A percentile compares a stretch with the other conserved stretches of the same genome.
These are phyloP conservation scores for Bombylius discolor DNA, from an alignment of 2,888 invertebrate species.

Conservation along the genomic window DNA sequence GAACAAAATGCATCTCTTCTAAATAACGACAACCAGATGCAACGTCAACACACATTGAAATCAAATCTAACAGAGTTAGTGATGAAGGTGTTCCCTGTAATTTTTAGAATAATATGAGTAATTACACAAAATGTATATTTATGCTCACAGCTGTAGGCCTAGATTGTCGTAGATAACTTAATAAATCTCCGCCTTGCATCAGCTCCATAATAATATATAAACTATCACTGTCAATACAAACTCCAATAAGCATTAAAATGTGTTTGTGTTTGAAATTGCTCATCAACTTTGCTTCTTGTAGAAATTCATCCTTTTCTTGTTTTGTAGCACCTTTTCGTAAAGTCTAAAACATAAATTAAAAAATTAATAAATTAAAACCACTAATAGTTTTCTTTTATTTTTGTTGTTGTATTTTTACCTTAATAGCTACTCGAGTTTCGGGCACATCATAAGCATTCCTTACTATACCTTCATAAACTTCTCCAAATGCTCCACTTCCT, in stretches of 20 bases:
- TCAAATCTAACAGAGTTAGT: conserved; percentile 67
- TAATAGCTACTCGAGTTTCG: conserved; percentile 78
- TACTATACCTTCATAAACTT: conserved; percentile 88
- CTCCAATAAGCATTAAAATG: conserved; percentile 82
- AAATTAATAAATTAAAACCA: not conserved
- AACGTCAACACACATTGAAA: conserved; percentile 91
- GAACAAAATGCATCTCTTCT: conserved; percentile 95
- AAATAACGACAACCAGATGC: conserved; percentile 90
- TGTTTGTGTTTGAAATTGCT: conserved; percentile 95
- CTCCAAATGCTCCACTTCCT: conserved; percentile 94
- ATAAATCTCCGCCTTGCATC: conserved; percentile 93
- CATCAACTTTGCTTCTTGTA: conserved; percentile 95
- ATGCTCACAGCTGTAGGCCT: conserved; percentile 52
- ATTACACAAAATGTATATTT: not conserved
- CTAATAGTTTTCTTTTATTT: not conserved
- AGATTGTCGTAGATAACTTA: conserved; percentile 76
- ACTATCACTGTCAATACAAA: conserved; percentile 87
- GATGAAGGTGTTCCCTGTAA: conserved; percentile 47
- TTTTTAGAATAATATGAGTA: not conserved
- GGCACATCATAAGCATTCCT: conserved; percentile 49
- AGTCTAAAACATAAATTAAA: conserved; percentile 45
- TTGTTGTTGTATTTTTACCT: conserved; percentile 41
- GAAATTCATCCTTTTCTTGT: conserved; percentile 81
- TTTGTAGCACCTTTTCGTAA: conserved; percentile 82
- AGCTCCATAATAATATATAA: conserved; percentile 91